Evolutionary conservation across 2,888 invertebrate species (phyloP), one percentile per base, ranked within the genome.

Genomic region (Dasysyrphus albostriatus): DNA sequence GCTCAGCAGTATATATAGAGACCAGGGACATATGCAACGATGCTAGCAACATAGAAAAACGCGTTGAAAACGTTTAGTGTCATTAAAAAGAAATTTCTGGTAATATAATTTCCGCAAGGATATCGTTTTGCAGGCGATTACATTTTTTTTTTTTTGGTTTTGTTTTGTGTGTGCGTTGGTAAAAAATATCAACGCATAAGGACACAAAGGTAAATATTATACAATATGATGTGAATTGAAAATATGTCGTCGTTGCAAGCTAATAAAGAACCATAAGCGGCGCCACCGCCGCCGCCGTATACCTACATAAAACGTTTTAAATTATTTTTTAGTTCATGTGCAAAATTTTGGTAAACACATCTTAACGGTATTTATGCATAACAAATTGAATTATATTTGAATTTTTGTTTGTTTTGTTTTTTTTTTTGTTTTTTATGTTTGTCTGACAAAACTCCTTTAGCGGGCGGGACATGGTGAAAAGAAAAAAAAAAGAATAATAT

Each of bases 41-140:
- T 37, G 59, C 51, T 37, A 24, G 65, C 39, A 37, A 49, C 58
- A 65, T 47, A 75, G 75, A 51, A 58, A 51, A 69, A 54, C 58
- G 69, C 79, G 65, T 56, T 59, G 47, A 78, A 87, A 83, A 82
- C 83, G 83, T 88, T 88, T 88, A 83, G 82, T 73, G 76, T 73
- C 88, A 83, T 88, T 88, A 88, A 88, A 88, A 88, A 81, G 75
- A 84, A 78, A 84, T 83, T 83, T 84, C 74, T 84, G 84, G 83
- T 84, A 83, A 87, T 87, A 87, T 87, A 83, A 87, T 87, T 87
- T 87, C 87, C 87, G 78, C 83, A 87, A 83, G 83, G 87, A 87
- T 83, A 87, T 87, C 87, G 83, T 79, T 83, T 83, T 75, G 83
- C 83, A 83, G 73, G 77, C 87, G 87, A 87, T 87, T 87, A 78